Conservation (phyloP, 2,888 invertebrate species). For the Ganaspis brasiliensis region DNA sequence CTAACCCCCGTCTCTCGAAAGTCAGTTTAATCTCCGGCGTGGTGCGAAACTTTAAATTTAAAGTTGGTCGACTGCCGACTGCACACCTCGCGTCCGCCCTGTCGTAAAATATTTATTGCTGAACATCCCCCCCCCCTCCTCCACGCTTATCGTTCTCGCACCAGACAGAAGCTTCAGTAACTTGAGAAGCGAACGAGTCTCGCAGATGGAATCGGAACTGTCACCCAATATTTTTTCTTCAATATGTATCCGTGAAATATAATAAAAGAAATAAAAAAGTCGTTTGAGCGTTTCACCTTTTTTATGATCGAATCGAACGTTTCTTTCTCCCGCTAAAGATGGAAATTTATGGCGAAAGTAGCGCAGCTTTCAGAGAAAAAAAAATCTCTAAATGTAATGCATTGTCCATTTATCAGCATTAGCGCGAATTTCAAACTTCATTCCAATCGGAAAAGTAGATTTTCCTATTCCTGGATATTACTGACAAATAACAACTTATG, state of each 20-base stretch:
- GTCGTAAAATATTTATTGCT: conserved; percentile 42
- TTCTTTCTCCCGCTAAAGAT: neutral
- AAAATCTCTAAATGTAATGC: conserved; percentile 13
- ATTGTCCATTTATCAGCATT: conserved; percentile 12
- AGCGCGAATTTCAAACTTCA: conserved; percentile 2
- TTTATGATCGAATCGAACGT: neutral
- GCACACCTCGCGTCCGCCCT: neutral
- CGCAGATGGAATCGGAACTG: conserved; percentile 29
- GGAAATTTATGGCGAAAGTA: conserved; percentile 1
- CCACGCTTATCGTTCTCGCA: conserved; percentile 36
- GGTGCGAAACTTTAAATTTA: conserved; percentile 67
- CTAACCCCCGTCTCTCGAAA: conserved; percentile 50
- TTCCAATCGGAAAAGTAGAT: neutral
- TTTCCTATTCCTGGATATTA: too few species aligned
- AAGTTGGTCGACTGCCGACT: conserved; percentile 49
- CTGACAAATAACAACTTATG: too few species aligned
- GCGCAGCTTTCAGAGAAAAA: neutral
- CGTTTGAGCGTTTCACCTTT: conserved; percentile 6
- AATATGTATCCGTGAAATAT: neutral
- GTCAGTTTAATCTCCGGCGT: conserved; percentile 67
- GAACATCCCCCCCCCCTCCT: conserved; percentile 36
- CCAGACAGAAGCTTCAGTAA: conserved; percentile 24
- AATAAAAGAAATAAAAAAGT: conserved; percentile 33
- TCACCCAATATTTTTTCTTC: conserved; percentile 32
- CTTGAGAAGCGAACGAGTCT: conserved; percentile 11